Evolutionary conservation across 2,797 vertebrate genomes (phyloP), one percentile per base, ranked within the genome.

Genomic region (Lepus oiostolus): DNA sequence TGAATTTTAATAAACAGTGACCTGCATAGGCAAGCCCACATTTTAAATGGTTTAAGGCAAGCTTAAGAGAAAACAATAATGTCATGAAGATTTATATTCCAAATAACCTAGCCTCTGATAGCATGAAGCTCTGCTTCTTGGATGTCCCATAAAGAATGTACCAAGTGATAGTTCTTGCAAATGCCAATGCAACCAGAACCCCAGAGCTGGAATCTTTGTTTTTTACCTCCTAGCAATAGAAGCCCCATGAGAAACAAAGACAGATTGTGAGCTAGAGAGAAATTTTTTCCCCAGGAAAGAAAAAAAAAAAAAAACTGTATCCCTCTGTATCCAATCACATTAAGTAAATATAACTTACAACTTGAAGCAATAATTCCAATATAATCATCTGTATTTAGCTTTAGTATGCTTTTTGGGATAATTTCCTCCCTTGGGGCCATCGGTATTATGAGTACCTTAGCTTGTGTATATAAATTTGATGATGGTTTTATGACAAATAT

Each of bases 1-100:
- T 88, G 62, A 90, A 94, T 95, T 95, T 95, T 96, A 96, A 87
- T 94, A 87, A 96, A 89, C 38, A 96, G 72, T 47, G 52, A 93
- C 21, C 21, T 88, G 5, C 79, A 71, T 63, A 76, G 22, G 10
- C 52, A 94, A 91, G 26, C 7, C 35, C 88, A 81, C 30, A 82
- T 91, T 92, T 95, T 92, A 86, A 65, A 60, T 38, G 13, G 32
- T 89, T 91, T 86, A 17, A 11, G 72, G 58, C 38, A 91, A 93
- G 28, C 62, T 85, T 96, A 94, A 74, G 84, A 30, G 68, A 95
- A 93, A 91, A 85, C 50, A 81, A 77, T 89, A 92, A 91, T 89
- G 68, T 77, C 38, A 87, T 19, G 5, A 95, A 94, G 92, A 94
- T 96, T 94, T 96, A 95, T 93, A 92, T 91, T 89, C 76, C 71